Evolutionary conservation across 2,888 invertebrate genomes (phyloP).

Genomic region (Octodonta nipae): DNA sequence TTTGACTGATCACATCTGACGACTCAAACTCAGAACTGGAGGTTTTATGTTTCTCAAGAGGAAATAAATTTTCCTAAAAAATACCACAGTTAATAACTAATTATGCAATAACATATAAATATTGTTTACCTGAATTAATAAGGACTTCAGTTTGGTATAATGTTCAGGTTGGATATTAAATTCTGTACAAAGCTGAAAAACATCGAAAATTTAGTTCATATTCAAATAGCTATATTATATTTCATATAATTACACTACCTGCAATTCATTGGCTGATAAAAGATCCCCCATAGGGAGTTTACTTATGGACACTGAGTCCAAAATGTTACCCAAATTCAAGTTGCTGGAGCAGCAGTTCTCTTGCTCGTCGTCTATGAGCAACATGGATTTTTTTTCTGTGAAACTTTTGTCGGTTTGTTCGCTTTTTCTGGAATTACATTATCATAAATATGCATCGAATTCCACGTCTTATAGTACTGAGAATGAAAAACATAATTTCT

Average conservation of each 20-base stretch:
- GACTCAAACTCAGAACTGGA: slow-evolving; percentile 16
- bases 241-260: slow-evolving; percentile 37
- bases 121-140: slow-evolving; percentile 52
- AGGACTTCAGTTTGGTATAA: slow-evolving; percentile 78
- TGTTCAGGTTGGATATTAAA: slow-evolving; percentile 74
- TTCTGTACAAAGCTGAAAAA: slow-evolving; percentile 54
- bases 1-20: slow-evolving; percentile 22
- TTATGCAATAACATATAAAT: neutral
- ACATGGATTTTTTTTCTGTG: slow-evolving; percentile 78
- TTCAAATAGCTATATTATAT: no score
- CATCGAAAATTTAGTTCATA: no score
- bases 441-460: neutral
- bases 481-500: no score
- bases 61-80: slow-evolving; percentile 27
- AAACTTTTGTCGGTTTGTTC: slow-evolving; percentile 66
- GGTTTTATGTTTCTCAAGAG: slow-evolving; percentile 21
- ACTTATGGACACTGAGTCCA: slow-evolving; percentile 10
- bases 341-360: slow-evolving; percentile 39
- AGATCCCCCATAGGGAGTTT: slow-evolving; percentile 29
- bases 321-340: slow-evolving; percentile 24
- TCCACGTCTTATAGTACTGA: no score
- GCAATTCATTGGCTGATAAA: slow-evolving; percentile 53
- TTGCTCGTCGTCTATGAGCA: slow-evolving; percentile 48
- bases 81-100: slow-evolving; percentile 4
- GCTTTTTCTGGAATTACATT: slow-evolving; percentile 41